Percentiles rank a stretch among this genome's conserved stretches.
Conservation (phyloP, 2,888 invertebrate genomes). For the Scotopteryx bipunctaria region DNA sequence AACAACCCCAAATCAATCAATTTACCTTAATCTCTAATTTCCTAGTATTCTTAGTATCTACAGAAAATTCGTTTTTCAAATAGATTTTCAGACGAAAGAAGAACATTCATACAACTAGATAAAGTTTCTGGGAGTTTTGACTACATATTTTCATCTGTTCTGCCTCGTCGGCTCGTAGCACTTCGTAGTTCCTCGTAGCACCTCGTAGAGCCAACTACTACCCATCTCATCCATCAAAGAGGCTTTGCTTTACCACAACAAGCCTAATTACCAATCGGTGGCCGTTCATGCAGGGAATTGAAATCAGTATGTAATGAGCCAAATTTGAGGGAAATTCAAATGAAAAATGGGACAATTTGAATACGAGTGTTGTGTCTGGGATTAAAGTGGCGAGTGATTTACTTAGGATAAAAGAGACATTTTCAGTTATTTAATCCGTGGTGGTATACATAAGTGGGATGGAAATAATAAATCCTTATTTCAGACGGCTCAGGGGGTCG, state of each 20-base stretch:
- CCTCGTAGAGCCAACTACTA: slow-evolving; percentile 13
- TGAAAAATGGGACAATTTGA: slow-evolving; percentile 26
- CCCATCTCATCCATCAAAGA: slow-evolving; percentile 30
- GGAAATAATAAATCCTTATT: no score
- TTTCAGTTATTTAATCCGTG: no score
- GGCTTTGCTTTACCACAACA: slow-evolving; percentile 36
- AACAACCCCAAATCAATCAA: not conserved
- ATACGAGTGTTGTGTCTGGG: slow-evolving; percentile 14
- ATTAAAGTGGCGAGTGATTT: not conserved
- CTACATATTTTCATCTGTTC: no score
- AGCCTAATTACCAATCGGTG: slow-evolving; percentile 32
- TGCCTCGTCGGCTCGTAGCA: slow-evolving; percentile 12
- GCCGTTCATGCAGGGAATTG: slow-evolving; percentile 33
- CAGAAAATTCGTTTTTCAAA: not conserved
- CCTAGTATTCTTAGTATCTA: not conserved
- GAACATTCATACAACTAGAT: no score
- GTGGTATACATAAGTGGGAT: no score
- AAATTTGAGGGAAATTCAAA: slow-evolving; percentile 25
- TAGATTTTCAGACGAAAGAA: no score
- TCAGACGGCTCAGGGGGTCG: no score
- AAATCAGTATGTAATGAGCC: slow-evolving; percentile 22
- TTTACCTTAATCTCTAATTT: not conserved
- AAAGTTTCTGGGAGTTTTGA: no score
- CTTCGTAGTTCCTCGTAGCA: slow-evolving; percentile 4
- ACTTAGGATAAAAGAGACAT: not conserved